phyloP scores from a whole-genome alignment of 2,113 vertebrate genomes.

The Prolemur simus region DNA sequence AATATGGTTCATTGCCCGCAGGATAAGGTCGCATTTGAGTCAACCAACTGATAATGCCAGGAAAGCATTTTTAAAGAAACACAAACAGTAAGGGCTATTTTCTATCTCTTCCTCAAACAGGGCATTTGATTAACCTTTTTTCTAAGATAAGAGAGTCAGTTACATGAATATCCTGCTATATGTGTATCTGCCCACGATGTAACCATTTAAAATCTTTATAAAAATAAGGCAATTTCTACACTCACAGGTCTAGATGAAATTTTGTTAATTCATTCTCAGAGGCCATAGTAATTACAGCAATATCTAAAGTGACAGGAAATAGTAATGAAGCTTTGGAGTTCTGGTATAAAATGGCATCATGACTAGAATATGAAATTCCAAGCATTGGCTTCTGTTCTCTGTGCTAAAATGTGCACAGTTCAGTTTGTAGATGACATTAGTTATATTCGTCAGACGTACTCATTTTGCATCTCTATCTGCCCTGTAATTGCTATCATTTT shows the following conservation, averaged over 20 bases:
- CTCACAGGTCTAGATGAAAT: not conserved
- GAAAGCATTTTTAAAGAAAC: conserved; percentile 60
- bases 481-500: conserved; percentile 57
- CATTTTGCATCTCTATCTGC: conserved; percentile 39
- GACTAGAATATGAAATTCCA: conserved; percentile 55
- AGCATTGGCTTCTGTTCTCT: conserved; percentile 48
- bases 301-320: conserved; percentile 59
- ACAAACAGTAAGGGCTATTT: conserved; percentile 41
- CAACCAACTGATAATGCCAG: conserved; percentile 57
- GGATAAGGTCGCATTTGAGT: conserved; percentile 66
- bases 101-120: conserved; percentile 51
- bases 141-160: conserved; percentile 64
- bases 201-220: conserved; percentile 51
- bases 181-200: not conserved
- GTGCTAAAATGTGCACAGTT: conserved; percentile 46
- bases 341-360: conserved; percentile 29
- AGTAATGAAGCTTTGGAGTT: conserved; percentile 35
- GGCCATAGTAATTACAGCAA: conserved; percentile 41
- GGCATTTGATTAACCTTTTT: conserved; percentile 69
- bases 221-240: conserved; percentile 41
- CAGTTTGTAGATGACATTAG: conserved; percentile 52
- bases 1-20: conserved; percentile 49
- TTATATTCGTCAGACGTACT: conserved; percentile 38
- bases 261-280: conserved; percentile 61
- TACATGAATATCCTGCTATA: conserved; percentile 21